Conservation (phyloP, 2,113 vertebrate species). For the Miniopterus natalensis region DNA sequence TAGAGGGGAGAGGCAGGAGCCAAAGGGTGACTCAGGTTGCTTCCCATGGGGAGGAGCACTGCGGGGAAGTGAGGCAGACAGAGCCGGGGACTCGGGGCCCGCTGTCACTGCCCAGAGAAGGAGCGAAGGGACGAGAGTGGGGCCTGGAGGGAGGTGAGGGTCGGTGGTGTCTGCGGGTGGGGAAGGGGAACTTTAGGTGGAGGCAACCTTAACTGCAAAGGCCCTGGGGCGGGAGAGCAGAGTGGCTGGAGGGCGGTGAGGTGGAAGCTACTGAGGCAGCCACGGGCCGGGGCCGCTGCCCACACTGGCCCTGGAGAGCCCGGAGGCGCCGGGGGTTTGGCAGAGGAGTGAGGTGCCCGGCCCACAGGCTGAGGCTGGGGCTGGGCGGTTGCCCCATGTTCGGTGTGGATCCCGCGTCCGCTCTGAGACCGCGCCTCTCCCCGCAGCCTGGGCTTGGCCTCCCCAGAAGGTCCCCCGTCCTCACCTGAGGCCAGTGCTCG, state of each 20-base stretch:
- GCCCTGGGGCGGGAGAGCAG: neutral
- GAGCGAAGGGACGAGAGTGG: no score
- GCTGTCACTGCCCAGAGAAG: no score
- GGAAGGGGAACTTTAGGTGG: neutral
- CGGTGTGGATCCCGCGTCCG: no score
- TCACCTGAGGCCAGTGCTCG: no score
- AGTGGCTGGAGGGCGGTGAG: accelerated
- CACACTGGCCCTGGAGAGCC: no score
- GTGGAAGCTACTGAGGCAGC: no score
- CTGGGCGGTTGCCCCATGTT: no score
- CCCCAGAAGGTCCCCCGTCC: no score
- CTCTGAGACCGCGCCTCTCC: neutral
- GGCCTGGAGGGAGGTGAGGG: neutral
- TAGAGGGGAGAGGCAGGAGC: neutral
- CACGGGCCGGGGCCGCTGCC: no score
- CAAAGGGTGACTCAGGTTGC: neutral
- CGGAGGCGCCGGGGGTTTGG: accelerated
- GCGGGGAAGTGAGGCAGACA: neutral
- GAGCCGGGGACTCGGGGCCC: no score
- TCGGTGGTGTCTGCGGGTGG: neutral
- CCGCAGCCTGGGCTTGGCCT: no score
- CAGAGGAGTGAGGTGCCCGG: neutral
- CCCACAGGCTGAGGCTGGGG: no score
- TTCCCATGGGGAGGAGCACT: neutral
- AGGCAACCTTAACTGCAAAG: neutral